Evolutionary conservation across 2,888 invertebrate genomes (phyloP), one percentile per base, ranked within the genome.

Genomic region (Trisateles emortualis): DNA sequence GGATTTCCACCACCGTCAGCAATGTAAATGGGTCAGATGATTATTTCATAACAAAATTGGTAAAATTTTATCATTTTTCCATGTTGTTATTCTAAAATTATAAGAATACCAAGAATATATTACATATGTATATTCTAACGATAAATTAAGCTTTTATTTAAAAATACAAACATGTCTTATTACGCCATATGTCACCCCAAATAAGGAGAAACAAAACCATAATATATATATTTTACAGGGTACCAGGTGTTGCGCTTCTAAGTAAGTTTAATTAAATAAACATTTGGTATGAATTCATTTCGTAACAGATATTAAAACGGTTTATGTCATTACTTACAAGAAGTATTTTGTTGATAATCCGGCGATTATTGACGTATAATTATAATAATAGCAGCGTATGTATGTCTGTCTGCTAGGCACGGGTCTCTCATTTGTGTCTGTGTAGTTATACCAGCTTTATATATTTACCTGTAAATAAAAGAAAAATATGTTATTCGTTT

Each of bases 251-350:
- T 32, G 38, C 19, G 6, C 24, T 35, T 24, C 40, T 3, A 52
- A 32, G 45, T 45, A 58, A 64, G 35, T 64, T 64, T 64, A 64
- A 64, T 64, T 64, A 64, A 64, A 64, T 68, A 64, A 64, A 68
- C 51, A 68, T 64, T 58, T 39, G 51, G 51, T 41, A 54, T 14
- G 51, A 53, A 64, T 64, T 68, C 53, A 64, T 64, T 64, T 38
- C 57, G 64, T 59, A 32, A 54, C 50, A 36, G 48, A 46, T 57
- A 63, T 52, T 52, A 67, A 49, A 64, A 51, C 35, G 16, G 32
- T 13, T 32, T 30, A n/a, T 30, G 30, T 30, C 24, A 9, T 24
- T 24, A 9, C 9, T 10, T 1, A 3, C 29, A 29, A 22, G 2
- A 5, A 22, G 5, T 22, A 22, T 22, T 22, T 22, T 22, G 22